Base-by-base conservation (phyloP, 2,113 vertebrate species). In the Sylvicapra grimmia region DNA sequence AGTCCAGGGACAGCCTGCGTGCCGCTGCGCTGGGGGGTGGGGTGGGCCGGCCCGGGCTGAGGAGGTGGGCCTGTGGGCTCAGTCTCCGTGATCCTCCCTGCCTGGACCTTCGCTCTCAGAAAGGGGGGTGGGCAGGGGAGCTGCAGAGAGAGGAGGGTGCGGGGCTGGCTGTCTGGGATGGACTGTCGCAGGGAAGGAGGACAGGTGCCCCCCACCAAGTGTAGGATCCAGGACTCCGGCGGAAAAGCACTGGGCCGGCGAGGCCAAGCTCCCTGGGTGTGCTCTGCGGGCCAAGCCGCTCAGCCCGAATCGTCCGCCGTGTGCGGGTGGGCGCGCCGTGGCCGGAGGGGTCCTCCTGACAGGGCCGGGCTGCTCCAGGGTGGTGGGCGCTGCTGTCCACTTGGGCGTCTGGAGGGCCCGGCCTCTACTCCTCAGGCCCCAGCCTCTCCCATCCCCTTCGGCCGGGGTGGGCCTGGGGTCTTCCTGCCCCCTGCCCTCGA, bases 391-490 rank as follows among this genome's bases (percentile, higher is more conserved):
- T 56, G 31, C 19, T 6, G 27, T 29, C 33, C 5, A 16, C 9
- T 36, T 18, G 44, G 56, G 40, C 25, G 13, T 21, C 65, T 33
- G 15, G 18, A 15, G 59, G 63, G 13, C 79, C 27, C 2, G 12
- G n/a, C 29, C 2, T 25, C 83, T 31, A 13, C 3, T 2, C 19
- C 10, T 0, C 1, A 8, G 19, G 63, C 4, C 2, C n/a, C n/a
- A 0, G 0, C 12, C 8, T 0, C n/a, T 8, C 25, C 14, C 0
- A 19, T 19, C 33, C n/a, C 21, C 10, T 16, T 21, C 0, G 4
- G 5, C 9, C 0, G 0, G 58, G 25, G 14, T 14, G 56, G 14
- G 16, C n/a, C 36, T 18, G 56, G 16, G 59, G 40, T 36, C 86
- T 72, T 88, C 23, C 53, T 2, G 21, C 65, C 21, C 11, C 8